These are phyloP conservation scores for Scolopax rusticola DNA, from an alignment of 2,797 vertebrate genomes.

Conservation along the genomic window DNA sequence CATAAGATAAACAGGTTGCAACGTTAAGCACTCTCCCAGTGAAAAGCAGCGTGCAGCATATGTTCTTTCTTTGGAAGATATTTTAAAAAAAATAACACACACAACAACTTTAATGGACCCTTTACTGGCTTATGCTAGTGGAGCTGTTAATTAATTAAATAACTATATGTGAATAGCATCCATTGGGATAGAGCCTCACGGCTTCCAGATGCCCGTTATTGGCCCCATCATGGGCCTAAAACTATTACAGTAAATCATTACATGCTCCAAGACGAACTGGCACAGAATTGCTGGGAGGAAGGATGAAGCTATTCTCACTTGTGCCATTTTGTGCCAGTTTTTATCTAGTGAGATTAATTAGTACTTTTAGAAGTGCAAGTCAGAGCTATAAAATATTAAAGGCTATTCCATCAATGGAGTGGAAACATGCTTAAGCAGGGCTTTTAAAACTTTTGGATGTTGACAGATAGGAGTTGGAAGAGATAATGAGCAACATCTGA, in stretches of 20 bases:
- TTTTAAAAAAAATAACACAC: background rate
- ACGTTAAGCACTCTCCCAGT: constrained; percentile 48
- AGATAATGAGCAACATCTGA: constrained; percentile 27
- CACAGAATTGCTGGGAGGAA: constrained; percentile 50
- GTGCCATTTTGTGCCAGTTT: constrained; percentile 72
- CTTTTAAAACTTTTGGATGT: constrained; percentile 27
- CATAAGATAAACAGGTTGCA: constrained; percentile 72
- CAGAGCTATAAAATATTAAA: constrained; percentile 73
- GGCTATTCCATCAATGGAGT: constrained; percentile 25
- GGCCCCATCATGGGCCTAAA: constrained; percentile 67
- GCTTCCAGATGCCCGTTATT: constrained; percentile 77
- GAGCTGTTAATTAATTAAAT: constrained; percentile 78
- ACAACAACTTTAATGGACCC: constrained; percentile 40
- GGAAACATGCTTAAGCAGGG: constrained; percentile 41
- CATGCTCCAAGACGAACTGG: constrained; percentile 70
- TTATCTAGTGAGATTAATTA: constrained; percentile 79
- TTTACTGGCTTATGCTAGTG: constrained; percentile 34
- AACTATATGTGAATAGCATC: constrained; percentile 70
- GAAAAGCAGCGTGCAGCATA: constrained; percentile 57
- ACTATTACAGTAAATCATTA: constrained; percentile 69
- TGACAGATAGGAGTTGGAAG: background rate
- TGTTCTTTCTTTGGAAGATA: constrained; percentile 65
- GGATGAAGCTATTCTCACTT: constrained; percentile 68
- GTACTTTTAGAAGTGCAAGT: constrained; percentile 72
- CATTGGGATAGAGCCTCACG: constrained; percentile 68